Evolutionary conservation across 2,113 vertebrate species (phyloP).

Genomic region (Pongo pygmaeus): DNA sequence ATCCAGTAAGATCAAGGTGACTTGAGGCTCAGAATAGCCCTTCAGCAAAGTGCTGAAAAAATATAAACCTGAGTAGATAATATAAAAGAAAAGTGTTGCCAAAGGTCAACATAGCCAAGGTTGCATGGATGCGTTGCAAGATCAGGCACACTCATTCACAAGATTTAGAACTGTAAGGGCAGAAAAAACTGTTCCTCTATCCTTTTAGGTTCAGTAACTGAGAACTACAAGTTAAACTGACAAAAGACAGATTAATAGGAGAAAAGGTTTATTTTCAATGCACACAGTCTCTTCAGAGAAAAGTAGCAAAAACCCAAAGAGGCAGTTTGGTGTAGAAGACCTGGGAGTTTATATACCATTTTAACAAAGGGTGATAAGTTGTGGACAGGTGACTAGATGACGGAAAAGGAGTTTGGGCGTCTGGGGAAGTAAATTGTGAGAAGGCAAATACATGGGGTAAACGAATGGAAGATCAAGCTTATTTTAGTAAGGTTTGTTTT

Average conservation of each 20-base stretch:
- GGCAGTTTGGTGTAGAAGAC: background rate
- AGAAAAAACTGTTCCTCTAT: background rate
- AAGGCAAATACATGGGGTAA: background rate
- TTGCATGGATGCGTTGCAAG: background rate
- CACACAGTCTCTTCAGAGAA: background rate
- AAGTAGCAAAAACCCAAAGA: background rate
- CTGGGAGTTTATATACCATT: background rate
- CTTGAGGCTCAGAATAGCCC: background rate
- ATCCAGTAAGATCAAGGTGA: background rate
- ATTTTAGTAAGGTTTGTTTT: background rate
- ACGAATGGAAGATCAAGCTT: background rate
- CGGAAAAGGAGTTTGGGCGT: background rate
- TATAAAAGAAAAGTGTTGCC: background rate
- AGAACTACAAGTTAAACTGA: background rate
- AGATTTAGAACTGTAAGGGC: background rate
- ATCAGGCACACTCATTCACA: background rate
- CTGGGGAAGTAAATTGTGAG: background rate
- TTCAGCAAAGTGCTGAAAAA: background rate
- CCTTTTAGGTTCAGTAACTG: background rate
- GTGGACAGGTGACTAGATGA: background rate
- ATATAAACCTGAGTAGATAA: background rate
- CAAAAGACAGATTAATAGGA: background rate
- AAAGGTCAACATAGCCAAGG: background rate
- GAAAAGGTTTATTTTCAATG: background rate
- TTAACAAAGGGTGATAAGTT: background rate